Conservation (phyloP, 2,113 vertebrate species). For the Furnarius figulus region DNA sequence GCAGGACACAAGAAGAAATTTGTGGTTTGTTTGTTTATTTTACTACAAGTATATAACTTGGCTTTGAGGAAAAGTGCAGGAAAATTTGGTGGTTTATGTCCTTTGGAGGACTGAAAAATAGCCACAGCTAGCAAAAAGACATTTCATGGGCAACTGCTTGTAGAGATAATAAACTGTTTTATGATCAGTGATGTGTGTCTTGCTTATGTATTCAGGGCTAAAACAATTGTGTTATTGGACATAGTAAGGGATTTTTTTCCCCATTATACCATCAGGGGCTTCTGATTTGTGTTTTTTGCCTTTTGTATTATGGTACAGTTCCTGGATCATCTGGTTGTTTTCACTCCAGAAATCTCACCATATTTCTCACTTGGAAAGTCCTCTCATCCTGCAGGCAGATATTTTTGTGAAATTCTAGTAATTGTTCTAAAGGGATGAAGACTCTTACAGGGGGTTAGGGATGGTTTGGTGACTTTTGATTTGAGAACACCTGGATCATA, state of each 20-base stretch:
- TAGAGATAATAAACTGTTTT: neutral
- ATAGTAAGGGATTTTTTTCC: neutral
- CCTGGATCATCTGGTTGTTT: neutral
- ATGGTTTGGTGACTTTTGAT: neutral
- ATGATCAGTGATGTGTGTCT: neutral
- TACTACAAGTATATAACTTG: neutral
- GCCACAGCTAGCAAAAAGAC: neutral
- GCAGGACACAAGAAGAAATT: neutral
- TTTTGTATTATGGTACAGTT: neutral
- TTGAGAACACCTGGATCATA: neutral
- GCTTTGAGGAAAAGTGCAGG: neutral
- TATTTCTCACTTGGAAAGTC: neutral
- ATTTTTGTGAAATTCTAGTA: neutral
- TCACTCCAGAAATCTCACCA: neutral
- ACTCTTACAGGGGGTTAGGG: neutral
- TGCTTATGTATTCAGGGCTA: neutral
- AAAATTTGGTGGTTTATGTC: neutral
- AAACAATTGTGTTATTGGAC: neutral
- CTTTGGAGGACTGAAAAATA: neutral
- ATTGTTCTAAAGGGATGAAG: neutral
- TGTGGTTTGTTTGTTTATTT: neutral
- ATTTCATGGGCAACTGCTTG: neutral
- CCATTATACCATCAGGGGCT: neutral
- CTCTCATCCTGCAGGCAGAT: neutral
- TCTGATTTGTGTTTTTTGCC: neutral